A percentile compares a stretch with the other conserved stretches of the same genome.
phyloP scores from a whole-genome alignment of 1,140 invertebrate species.

The Ericerus pela region DNA sequence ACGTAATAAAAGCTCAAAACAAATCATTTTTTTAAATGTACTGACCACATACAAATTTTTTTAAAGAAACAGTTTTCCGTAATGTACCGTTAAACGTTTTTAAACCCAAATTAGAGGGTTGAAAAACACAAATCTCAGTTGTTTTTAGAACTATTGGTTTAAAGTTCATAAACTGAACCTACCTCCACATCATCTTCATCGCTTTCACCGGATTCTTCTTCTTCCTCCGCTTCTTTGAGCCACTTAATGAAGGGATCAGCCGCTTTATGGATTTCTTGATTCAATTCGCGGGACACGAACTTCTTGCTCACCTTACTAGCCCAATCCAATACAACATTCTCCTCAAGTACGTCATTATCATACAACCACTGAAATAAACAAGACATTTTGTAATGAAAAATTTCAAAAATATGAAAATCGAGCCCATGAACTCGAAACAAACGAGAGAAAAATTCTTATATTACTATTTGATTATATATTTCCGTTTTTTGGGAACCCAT shows the following conservation, averaged over 20 bases:
- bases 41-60: no score
- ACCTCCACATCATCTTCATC: conserved; percentile 54
- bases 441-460: no score
- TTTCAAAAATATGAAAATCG: no score
- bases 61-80: no score
- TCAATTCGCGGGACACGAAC: conserved; percentile 79
- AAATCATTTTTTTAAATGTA: no score
- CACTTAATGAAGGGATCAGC: conserved; percentile 89
- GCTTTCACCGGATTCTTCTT: conserved; percentile 58
- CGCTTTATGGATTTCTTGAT: conserved; percentile 80
- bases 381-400: not conserved
- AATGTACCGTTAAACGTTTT: not conserved
- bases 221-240: conserved; percentile 93
- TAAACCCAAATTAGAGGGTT: not conserved
- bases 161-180: no score
- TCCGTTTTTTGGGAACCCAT: no score
- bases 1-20: no score
- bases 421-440: no score
- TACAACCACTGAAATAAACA: conserved; percentile 59
- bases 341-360: conserved; percentile 86
- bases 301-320: conserved; percentile 84
- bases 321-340: conserved; percentile 89
- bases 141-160: no score
- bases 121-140: not conserved
- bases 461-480: no score